These are phyloP conservation scores for Scarus forsteni DNA, from an alignment of 2,797 vertebrate genomes.

Conservation along the genomic window DNA sequence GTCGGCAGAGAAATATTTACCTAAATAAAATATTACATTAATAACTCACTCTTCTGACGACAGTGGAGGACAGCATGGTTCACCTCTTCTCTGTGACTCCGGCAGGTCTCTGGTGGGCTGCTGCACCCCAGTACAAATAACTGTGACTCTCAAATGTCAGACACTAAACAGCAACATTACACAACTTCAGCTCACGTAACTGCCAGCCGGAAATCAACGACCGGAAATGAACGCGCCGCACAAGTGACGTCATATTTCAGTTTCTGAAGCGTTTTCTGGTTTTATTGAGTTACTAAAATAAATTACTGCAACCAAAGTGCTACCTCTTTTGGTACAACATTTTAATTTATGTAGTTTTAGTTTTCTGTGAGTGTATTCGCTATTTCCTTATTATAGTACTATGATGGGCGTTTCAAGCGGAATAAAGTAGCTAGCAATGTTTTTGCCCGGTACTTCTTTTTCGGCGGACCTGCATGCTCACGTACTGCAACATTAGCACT, in stretches of 20 bases:
- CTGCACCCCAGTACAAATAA: neutral
- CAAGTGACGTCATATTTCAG: constrained; percentile 1
- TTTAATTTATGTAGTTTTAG: no score
- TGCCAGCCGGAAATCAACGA: constrained; percentile 6
- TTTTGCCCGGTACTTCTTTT: constrained; percentile 52
- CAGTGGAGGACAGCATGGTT: constrained; percentile 63
- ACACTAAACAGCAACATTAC: constrained; percentile 34
- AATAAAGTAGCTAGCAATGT: constrained; percentile 41
- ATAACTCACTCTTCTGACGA: constrained; percentile 74
- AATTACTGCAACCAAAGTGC: no score
- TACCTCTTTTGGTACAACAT: neutral
- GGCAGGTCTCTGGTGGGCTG: neutral
- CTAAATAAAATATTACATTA: neutral
- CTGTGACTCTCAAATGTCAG: constrained; percentile 18
- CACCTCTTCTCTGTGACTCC: neutral
- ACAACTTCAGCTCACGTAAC: constrained; percentile 36
- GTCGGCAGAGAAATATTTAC: neutral
- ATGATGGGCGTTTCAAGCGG: neutral
- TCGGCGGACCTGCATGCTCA: constrained; percentile 14
- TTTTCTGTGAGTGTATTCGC: no score
- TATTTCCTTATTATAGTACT: no score
- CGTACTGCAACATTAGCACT: constrained; percentile 24
- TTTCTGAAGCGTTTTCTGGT: neutral
- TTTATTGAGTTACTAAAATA: neutral
- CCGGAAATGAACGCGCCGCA: neutral